Evolutionary conservation across 2,113 vertebrate species (phyloP).

Genomic region (Istiophorus platypterus): DNA sequence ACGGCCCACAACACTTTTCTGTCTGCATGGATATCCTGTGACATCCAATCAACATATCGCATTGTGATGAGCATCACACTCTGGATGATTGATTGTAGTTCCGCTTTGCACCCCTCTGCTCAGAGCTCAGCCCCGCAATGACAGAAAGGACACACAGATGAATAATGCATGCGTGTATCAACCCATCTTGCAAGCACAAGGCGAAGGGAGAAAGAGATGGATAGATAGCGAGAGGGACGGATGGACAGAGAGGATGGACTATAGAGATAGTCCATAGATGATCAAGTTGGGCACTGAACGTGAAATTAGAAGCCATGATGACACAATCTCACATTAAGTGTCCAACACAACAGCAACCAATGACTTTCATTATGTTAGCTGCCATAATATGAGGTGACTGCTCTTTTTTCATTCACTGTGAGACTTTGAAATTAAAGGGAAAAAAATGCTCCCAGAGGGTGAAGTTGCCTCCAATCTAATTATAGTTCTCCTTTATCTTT

Average conservation of each 20-base stretch:
- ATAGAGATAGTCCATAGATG: conserved; percentile 8
- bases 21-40: conserved; percentile 59
- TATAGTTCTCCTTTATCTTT: conserved; percentile 38
- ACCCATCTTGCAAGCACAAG: conserved; percentile 65
- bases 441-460: conserved; percentile 22
- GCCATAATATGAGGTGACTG: background rate
- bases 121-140: conserved; percentile 68
- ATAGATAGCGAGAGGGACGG: conserved; percentile 27
- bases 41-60: conserved; percentile 71
- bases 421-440: conserved; percentile 33
- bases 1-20: conserved; percentile 22
- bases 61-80: conserved; percentile 70
- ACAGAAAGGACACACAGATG: conserved; percentile 76
- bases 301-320: conserved; percentile 21
- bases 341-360: background rate
- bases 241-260: conserved; percentile 45
- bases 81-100: conserved; percentile 77
- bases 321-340: conserved; percentile 21
- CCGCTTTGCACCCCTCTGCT: conserved; percentile 64
- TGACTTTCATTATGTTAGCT: conserved; percentile 16
- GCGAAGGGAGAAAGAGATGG: conserved; percentile 37
- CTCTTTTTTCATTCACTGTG: conserved; percentile 18
- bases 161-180: conserved; percentile 80
- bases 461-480: conserved; percentile 37
- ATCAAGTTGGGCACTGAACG: conserved; percentile 9